phyloP scores from a whole-genome alignment of 2,888 invertebrate species.

The Autographa pulchrina region DNA sequence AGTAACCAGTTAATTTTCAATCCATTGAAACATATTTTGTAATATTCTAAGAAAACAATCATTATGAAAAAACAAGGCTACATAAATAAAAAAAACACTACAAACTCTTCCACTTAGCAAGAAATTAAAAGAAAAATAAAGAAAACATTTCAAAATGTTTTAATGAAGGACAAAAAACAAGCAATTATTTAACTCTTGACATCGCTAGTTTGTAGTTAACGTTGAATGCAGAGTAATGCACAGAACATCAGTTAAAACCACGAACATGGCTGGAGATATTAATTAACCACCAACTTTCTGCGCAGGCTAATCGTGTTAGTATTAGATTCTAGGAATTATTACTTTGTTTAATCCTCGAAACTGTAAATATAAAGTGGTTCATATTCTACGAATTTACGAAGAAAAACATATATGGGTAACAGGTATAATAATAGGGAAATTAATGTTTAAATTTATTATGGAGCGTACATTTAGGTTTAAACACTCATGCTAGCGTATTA shows the following conservation, averaged over 20 bases:
- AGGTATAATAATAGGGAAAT: too few relatives aligned
- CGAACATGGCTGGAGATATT: constrained; percentile 14
- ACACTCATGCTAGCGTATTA: too few relatives aligned
- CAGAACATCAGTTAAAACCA: constrained; percentile 17
- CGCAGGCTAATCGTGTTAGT: background rate
- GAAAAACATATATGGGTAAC: too few relatives aligned
- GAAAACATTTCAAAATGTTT: background rate
- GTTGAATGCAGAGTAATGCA: constrained; percentile 22
- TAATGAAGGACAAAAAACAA: background rate
- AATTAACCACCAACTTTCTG: constrained; percentile 21
- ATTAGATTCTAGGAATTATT: background rate
- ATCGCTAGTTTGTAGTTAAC: constrained; percentile 9
- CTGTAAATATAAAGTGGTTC: background rate
- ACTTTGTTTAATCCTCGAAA: background rate
- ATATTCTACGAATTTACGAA: background rate
- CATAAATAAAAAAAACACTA: background rate
- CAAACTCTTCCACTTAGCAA: background rate
- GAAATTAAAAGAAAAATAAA: background rate
- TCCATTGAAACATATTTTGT: background rate
- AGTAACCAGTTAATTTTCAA: too few relatives aligned
- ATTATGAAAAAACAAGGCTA: background rate
- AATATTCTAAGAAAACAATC: background rate
- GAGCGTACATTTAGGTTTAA: too few relatives aligned
- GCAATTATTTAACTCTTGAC: background rate
- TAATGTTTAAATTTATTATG: too few relatives aligned